Evolutionary conservation across 1,140 invertebrate species (phyloP), one percentile per base, ranked within the genome.

Genomic region (Pseudachorutes palmiensis): DNA sequence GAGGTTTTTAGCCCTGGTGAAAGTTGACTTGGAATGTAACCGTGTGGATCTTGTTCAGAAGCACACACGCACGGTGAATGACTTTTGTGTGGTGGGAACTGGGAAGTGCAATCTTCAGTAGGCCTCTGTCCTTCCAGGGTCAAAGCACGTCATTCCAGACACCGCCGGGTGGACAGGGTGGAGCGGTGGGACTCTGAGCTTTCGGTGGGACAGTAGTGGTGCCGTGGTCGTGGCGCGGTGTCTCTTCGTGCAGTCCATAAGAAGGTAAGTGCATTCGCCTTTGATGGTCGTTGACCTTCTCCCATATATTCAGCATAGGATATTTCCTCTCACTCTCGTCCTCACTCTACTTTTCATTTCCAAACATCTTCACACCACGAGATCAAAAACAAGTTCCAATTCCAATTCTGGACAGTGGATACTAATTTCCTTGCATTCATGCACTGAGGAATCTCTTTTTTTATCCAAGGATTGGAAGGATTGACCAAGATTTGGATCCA

Each of bases 221-320:
- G 19, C 36, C 19, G 36, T 45, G 36, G 36, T 45, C 19, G 9
- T 45, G 36, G 9, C 9, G 9, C 19, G 36, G 36, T 45, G 36
- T 45, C 9, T 45, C 9, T 9, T 19, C 9, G 36, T 26, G 24
- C 51, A 16, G 9, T 24, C 5, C 24, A 3, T 22, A 14, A 55
- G 9, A 29, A 65, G 64, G 64, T 65, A 65, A 65, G 64, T 65
- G 57, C 64, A 65, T 65, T 65, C 64, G 49, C 64, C 64, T 64
- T 58, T 65, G 48, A 57, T 65, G 64, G 64, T 65, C 64, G 64
- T 65, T 65, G 64, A 65, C 64, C 64, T 65, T 65, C 64, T 65
- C 64, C 64, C 51, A 55, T 55, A 65, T 55, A 9, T 19, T 19
- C 5, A 41, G 19, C 36, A 5, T 41, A 19, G 36, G 36, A 41